Evolutionary conservation across 2,888 invertebrate species (phyloP), one percentile per base, ranked within the genome.

Genomic region (Melanostoma mellinum): DNA sequence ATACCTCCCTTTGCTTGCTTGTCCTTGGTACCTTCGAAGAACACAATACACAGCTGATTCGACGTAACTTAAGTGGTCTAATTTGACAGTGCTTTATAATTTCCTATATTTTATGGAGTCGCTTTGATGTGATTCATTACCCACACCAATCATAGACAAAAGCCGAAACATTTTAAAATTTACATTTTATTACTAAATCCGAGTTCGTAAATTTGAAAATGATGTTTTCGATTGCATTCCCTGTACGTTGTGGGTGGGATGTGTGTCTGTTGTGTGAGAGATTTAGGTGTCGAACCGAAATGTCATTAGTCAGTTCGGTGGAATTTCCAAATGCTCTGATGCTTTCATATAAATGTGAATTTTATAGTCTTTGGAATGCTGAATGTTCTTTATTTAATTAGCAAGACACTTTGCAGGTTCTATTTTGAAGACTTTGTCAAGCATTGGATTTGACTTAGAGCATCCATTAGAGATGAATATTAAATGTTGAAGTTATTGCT

Each of bases 51-150:
- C 77, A 68, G 56, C 68, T 68, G 78, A 81, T 81, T 81, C 72
- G 67, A 63, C 56, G 58, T 55, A 65, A 69, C 78, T 78, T 38
- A 78, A 82, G 82, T 82, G 78, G 61, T 78, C 82, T 65, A 82
- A 82, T 78, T 82, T 82, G 82, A 82, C 77, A 77, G 44, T 73
- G 82, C 73, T 73, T 82, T 82, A 78, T 82, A 78, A 82, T 82
- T 82, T 82, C 56, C 68, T 58, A 73, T 58, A 73, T 68, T 78
- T 78, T 78, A 78, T 77, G 61, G 71, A 67, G 63, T 4, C 30
- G 36, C 35, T 33, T 68, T 40, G 68, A 6, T 52, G 73, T 82
- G 82, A 75, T 81, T 81, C 80, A 80, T 75, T 80, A 63, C 46
- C 35, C n/a, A 9, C 6, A 44, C 0, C 8, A 46, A 9, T 1